These are phyloP conservation scores for Todiramphus chloris DNA, from an alignment of 2,113 vertebrate species.

Conservation along the genomic window DNA sequence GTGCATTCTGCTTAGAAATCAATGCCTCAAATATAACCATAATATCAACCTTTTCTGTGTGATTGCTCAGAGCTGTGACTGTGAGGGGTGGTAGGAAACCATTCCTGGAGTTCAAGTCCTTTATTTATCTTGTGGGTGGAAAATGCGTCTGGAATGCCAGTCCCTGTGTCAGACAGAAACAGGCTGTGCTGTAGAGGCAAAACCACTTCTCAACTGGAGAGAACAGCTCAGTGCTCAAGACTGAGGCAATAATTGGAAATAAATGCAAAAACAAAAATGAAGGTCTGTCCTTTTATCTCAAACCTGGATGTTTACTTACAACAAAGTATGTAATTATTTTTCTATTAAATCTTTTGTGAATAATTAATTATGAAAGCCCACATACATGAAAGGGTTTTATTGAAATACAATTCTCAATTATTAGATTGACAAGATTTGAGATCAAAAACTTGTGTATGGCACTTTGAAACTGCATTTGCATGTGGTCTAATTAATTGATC, in stretches of 20 bases:
- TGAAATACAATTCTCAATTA: neutral
- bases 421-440: neutral
- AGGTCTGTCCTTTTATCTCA: neutral
- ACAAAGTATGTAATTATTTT: neutral
- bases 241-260: neutral
- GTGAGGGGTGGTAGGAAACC: neutral
- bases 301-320: neutral
- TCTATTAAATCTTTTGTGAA: neutral
- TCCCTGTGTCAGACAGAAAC: neutral
- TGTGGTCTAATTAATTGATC: neutral
- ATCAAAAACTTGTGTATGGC: neutral
- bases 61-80: neutral
- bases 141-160: neutral
- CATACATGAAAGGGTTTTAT: neutral
- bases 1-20: neutral
- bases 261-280: neutral
- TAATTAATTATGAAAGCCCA: neutral
- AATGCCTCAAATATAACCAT: neutral
- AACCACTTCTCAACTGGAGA: neutral
- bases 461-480: constrained; percentile 1
- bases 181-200: neutral
- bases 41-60: neutral
- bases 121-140: constrained; percentile 40
- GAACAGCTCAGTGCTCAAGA: neutral
- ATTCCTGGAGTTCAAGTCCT: neutral